Base-by-base conservation (phyloP, 2,113 vertebrate genomes). In the Hemiprocne comata region DNA sequence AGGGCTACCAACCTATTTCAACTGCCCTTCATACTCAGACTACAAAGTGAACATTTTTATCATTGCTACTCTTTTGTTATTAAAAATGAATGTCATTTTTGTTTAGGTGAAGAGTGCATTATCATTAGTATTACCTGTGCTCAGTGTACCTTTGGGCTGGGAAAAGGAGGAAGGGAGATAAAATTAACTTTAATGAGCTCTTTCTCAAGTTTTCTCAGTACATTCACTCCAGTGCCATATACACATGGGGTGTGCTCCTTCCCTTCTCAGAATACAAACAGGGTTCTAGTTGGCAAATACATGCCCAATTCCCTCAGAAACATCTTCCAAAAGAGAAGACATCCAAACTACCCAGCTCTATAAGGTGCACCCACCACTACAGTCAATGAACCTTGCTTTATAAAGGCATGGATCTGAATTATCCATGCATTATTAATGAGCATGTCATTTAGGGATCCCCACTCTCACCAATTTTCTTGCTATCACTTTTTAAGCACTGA, bases 51-150 rank as follows among this genome's bases (percentile, higher is more conserved):
- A 55, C 12, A 31, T 51, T 69, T 67, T 54, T 46, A 44, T 64
- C 60, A 15, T 34, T 11, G 2, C 25, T 72, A 34, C 42, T 64
- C 20, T 87, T 95, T 17, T 24, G 10, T 69, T 76, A 64, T 78
- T 92, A 77, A 93, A 90, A 90, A 64, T 42, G 4, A 87, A 73
- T 69, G 42, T 29, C 2, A 31, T 51, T 93, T 94, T 73, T 73
- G 84, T 81, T 90, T 91, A 79, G 48, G n/a, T 57, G 44, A 85
- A 55, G 51, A 80, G 53, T 46, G 36, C 73, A 77, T 23, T 44
- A 38, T 28, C 54, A 48, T 81, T 78, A 73, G 18, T 54, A 70
- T 54, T 87, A 55, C 18, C 31, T 66, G 23, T 58, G 40, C 46
- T 58, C 0, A 2, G n/a, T 10, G 25, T 65, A 23, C 18, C 57